Evolutionary conservation across 2,888 invertebrate species (phyloP).

Genomic region (Amblyteles armatorius): DNA sequence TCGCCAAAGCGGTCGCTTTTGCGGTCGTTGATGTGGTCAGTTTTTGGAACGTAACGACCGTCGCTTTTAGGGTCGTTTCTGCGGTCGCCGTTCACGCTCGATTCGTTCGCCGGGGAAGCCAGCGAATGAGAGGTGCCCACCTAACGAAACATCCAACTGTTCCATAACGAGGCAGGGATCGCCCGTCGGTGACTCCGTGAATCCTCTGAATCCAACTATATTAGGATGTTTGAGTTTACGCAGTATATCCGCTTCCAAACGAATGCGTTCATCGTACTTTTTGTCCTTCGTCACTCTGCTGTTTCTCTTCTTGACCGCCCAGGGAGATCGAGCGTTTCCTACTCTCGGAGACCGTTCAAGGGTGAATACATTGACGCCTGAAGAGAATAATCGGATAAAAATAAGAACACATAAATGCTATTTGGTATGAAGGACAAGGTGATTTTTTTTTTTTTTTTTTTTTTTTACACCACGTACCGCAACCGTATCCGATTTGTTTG

Average conservation of each 20-base stretch:
- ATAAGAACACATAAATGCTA: background rate
- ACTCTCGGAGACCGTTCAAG: conserved; percentile 90
- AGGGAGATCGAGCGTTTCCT: conserved; percentile 91
- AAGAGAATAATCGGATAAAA: conserved; percentile 61
- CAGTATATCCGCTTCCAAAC: conserved; percentile 90
- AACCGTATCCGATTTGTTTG: conserved; percentile 91
- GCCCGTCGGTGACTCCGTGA: conserved; percentile 86
- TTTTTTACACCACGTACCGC: conserved; percentile 85
- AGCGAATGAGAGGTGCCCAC: conserved; percentile 68
- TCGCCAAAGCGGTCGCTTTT: too few species aligned
- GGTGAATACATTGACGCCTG: conserved; percentile 92
- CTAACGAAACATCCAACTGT: conserved; percentile 90
- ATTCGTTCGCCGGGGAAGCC: too few species aligned
- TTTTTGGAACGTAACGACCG: too few species aligned
- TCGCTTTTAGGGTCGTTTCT: too few species aligned
- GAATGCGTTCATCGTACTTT: conserved; percentile 86
- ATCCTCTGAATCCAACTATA: conserved; percentile 91
- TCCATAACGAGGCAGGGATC: conserved; percentile 92
- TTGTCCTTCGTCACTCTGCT: conserved; percentile 83
- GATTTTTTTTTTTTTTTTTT: conserved; percentile 11
- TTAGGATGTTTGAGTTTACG: conserved; percentile 91
- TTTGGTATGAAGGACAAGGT: background rate
- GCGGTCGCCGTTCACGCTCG: too few species aligned
- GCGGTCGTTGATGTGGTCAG: too few species aligned
- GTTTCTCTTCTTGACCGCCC: conserved; percentile 93